phyloP scores from a whole-genome alignment of 1,140 invertebrate genomes.

The Bombus huntii region DNA sequence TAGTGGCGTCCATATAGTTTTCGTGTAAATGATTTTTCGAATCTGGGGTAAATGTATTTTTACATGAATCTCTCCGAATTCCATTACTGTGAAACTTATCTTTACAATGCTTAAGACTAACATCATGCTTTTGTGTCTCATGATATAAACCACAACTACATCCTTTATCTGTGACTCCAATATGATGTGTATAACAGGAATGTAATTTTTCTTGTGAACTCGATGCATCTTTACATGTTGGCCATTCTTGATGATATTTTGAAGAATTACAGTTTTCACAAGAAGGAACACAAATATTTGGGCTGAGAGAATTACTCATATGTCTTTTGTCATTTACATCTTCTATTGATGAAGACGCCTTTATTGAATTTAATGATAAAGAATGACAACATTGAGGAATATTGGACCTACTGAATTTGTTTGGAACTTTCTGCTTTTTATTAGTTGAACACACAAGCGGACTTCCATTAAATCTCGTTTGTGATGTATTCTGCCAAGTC shows the following conservation, averaged over 20 bases:
- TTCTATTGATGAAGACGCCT: constrained; percentile 21
- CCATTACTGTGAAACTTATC: constrained; percentile 35
- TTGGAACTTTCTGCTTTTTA: constrained; percentile 66
- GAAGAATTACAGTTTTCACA: constrained; percentile 42
- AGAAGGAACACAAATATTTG: constrained; percentile 11
- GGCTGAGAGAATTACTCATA: not conserved
- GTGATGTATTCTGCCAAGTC: constrained; percentile 66
- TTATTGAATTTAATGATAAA: constrained; percentile 38
- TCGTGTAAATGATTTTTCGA: constrained; percentile 46
- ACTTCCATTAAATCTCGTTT: constrained; percentile 55
- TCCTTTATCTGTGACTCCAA: constrained; percentile 36
- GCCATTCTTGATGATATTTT: constrained; percentile 45
- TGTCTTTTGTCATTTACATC: constrained; percentile 4
- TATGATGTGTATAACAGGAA: constrained; percentile 58
- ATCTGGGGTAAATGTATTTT: constrained; percentile 1
- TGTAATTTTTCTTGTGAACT: constrained; percentile 60
- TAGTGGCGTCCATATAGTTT: not conserved
- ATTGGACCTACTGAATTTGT: constrained; percentile 48
- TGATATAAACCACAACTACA: constrained; percentile 43
- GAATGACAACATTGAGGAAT: constrained; percentile 51
- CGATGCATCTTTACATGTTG: constrained; percentile 20
- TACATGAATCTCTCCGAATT: constrained; percentile 28
- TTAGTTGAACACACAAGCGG: constrained; percentile 65
- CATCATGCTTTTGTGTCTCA: constrained; percentile 37
- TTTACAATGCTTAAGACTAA: constrained; percentile 48